phyloP scores from a whole-genome alignment of 2,797 vertebrate species.

The Eurystomus glaucurus region DNA sequence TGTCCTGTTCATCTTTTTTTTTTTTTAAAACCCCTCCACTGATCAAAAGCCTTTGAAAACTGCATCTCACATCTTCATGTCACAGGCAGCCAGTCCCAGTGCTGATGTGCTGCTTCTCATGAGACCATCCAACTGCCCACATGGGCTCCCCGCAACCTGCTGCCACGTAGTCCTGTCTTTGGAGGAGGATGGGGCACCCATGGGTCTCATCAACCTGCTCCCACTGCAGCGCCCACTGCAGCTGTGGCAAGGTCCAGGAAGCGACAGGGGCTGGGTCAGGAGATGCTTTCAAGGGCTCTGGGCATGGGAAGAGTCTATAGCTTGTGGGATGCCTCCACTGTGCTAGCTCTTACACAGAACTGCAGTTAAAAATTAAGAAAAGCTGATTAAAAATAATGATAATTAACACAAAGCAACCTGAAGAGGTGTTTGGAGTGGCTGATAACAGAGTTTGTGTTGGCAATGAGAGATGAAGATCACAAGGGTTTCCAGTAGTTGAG shows the following conservation, averaged over 20 bases:
- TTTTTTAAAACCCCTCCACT: conserved; percentile 56
- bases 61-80: conserved; percentile 48
- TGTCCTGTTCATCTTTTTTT: conserved; percentile 55
- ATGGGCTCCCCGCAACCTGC: conserved; percentile 16
- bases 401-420: background rate
- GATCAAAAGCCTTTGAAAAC: conserved; percentile 69
- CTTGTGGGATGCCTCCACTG: background rate
- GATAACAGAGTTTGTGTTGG: background rate
- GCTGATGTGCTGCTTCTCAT: background rate
- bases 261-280: background rate
- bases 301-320: background rate
- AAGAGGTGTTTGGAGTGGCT: conserved; percentile 41
- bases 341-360: background rate
- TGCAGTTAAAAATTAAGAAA: conserved; percentile 44
- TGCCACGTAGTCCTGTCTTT: conserved; percentile 36
- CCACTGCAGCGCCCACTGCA: background rate
- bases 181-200: conserved; percentile 31
- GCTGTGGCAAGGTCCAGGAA: background rate
- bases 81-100: conserved; percentile 55
- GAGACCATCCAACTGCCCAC: background rate
- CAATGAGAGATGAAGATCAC: conserved; percentile 13
- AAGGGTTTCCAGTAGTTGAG: background rate
- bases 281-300: conserved; percentile 15
- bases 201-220: background rate
- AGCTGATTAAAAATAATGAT: background rate